Conservation (phyloP, 2,113 vertebrate genomes). For the Ibidorhyncha struthersii region DNA sequence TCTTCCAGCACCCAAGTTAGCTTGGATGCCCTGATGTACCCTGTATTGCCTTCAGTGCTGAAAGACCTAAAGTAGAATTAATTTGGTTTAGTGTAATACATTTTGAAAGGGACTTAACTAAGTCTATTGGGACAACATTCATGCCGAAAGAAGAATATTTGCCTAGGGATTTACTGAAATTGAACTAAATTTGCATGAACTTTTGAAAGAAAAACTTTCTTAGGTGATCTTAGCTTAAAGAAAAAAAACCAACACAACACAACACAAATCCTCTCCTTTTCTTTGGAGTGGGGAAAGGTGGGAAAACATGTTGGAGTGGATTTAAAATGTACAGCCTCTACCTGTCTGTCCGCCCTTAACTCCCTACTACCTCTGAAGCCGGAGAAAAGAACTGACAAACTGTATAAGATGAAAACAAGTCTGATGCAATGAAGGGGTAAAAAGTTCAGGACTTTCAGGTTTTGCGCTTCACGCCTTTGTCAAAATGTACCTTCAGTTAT, state of each 20-base stretch:
- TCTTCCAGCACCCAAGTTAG: not conserved
- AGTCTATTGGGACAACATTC: not conserved
- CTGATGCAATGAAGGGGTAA: not conserved
- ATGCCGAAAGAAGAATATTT: not conserved
- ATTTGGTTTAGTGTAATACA: not conserved
- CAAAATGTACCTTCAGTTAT: not conserved
- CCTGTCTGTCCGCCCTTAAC: not conserved
- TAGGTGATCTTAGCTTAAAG: not conserved
- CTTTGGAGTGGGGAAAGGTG: not conserved
- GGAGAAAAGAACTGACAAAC: not conserved
- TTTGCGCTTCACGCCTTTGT: not conserved
- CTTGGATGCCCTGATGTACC: not conserved
- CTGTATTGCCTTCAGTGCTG: not conserved
- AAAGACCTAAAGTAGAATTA: not conserved
- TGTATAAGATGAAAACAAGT: not conserved
- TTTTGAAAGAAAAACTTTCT: not conserved
- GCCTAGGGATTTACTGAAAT: not conserved
- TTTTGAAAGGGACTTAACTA: conserved; percentile 19
- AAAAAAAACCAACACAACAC: not conserved
- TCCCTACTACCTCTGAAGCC: not conserved
- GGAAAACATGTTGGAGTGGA: not conserved
- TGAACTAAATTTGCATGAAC: not conserved
- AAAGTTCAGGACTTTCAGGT: not conserved
- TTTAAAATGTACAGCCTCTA: not conserved
- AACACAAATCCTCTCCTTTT: not conserved